A percentile compares a stretch with the other conserved stretches of the same genome.
These are phyloP conservation scores for Apodemus speciosus DNA, from an alignment of 2,113 vertebrate species.

Conservation along the genomic window DNA sequence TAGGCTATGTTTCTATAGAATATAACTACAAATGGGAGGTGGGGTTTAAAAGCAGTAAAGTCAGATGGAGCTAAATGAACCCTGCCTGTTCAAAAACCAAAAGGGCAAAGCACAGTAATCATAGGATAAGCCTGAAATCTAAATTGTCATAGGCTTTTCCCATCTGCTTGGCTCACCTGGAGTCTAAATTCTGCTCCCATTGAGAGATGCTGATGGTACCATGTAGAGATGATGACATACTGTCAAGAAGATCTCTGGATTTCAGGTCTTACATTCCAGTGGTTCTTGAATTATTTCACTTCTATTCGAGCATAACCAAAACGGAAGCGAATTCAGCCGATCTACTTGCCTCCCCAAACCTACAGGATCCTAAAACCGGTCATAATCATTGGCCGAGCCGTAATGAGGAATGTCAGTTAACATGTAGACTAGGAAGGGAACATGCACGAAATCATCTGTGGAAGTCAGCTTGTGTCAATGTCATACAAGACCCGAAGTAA, in stretches of 20 bases:
- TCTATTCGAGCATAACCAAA: constrained; percentile 9
- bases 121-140: not conserved
- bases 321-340: not conserved
- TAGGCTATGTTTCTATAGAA: constrained; percentile 9
- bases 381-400: not conserved
- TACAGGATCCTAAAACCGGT: not conserved
- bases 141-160: not conserved
- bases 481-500: not conserved
- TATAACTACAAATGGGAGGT: not conserved
- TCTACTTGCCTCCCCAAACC: not conserved
- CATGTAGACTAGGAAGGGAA: not conserved
- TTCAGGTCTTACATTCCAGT: constrained; percentile 28
- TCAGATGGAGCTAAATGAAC: not conserved
- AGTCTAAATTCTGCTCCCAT: constrained; percentile 19
- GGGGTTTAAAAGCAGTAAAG: not conserved
- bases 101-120: not conserved
- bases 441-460: not conserved
- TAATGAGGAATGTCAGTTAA: not conserved
- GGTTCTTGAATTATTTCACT: constrained; percentile 27
- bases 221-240: not conserved
- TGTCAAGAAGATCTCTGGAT: constrained; percentile 51
- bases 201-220: constrained; percentile 12
- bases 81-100: not conserved
- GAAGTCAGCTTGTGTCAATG: not conserved
- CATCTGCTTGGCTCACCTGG: not conserved